Base-by-base conservation (phyloP, 2,113 vertebrate genomes). In the Dissostichus mawsoni region DNA sequence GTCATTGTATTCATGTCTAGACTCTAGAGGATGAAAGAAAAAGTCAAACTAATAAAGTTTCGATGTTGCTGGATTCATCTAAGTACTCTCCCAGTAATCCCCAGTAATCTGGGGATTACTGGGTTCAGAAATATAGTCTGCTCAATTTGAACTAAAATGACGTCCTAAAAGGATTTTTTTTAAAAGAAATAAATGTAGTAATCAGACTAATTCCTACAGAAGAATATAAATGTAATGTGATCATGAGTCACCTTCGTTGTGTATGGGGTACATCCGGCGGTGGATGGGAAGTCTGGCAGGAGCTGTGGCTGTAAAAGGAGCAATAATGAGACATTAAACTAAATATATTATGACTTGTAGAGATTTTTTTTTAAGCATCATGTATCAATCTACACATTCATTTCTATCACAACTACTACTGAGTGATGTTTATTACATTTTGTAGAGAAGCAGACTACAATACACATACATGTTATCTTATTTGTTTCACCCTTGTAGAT, bases 201-300 rank as follows among this genome's bases (percentile, higher is more conserved):
- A 45, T 59, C 8, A 25, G 20, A 47, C 6, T 17, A 10, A 48
- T 18, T 29, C 29, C 29, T 4, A 29, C 29, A 5, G 11, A 5
- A 48, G n/a, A 65, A 56, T 14, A 13, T 12, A 10, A 47, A 2
- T 10, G 18, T 4, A 0, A 29, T 4, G 5, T 50, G 48, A 18
- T 69, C 25, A 57, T 41, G 11, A 50, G 5, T 92, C 73, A 96
- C 95, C 93, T 94, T 95, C 94, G 2, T 92, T 95, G 80, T 93
- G 92, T 57, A 93, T 62, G 0, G 93, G 91, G 72, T 91, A 92
- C n/a, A 94, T 33, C 13, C 75, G 55, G 5, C 95, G 93, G 41
- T 93, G 92, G 79, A 93, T 69, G 8, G 93, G 90, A 57, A 90
- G 89, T 80, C 91, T 91, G 29, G 83, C 90, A 5, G 93, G 92